These are phyloP conservation scores for Porites australiensis DNA, from an alignment of 64 coral and sea anemone genomes.

Conservation along the genomic window DNA sequence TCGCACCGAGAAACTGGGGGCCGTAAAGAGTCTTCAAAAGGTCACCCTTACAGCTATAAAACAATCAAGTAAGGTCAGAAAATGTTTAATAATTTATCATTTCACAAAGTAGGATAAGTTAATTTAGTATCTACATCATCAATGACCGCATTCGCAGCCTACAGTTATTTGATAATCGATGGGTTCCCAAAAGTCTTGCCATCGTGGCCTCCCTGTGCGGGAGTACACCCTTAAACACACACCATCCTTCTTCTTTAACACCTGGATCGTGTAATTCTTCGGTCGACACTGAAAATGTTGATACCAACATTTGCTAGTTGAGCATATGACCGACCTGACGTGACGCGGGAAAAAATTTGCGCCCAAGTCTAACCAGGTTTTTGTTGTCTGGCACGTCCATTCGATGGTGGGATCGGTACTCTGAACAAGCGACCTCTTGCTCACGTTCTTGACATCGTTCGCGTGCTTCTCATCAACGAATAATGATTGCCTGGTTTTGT, in stretches of 20 bases:
- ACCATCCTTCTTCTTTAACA: conserved; percentile 76
- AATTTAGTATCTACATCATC: conserved; percentile 55
- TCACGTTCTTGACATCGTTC: conserved; percentile 22
- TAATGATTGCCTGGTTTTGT: conserved; percentile 3
- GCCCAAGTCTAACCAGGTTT: conserved; percentile 63
- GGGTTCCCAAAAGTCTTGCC: conserved; percentile 83
- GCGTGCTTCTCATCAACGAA: not conserved
- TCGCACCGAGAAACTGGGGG: no score
- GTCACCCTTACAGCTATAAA: no score
- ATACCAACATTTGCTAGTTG: conserved; percentile 63
- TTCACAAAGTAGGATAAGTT: conserved; percentile 36
- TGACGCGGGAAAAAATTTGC: conserved; percentile 64
- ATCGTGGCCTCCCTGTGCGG: conserved; percentile 57
- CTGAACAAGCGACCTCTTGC: conserved; percentile 24
- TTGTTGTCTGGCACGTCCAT: conserved; percentile 85
- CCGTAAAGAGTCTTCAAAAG: not conserved
- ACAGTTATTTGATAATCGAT: conserved; percentile 31
- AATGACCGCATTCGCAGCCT: conserved; percentile 80
- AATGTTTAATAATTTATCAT: conserved; percentile 60
- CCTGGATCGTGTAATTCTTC: conserved; percentile 58
- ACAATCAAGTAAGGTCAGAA: not conserved
- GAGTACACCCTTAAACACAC: conserved; percentile 54
- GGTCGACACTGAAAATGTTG: conserved; percentile 71
- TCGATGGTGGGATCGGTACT: conserved; percentile 17
- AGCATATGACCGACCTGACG: conserved; percentile 64